A percentile compares a stretch with the other conserved stretches of the same genome.
These are phyloP conservation scores for Poeciliopsis presidionis DNA, from an alignment of 2,797 vertebrate genomes.

Conservation along the genomic window DNA sequence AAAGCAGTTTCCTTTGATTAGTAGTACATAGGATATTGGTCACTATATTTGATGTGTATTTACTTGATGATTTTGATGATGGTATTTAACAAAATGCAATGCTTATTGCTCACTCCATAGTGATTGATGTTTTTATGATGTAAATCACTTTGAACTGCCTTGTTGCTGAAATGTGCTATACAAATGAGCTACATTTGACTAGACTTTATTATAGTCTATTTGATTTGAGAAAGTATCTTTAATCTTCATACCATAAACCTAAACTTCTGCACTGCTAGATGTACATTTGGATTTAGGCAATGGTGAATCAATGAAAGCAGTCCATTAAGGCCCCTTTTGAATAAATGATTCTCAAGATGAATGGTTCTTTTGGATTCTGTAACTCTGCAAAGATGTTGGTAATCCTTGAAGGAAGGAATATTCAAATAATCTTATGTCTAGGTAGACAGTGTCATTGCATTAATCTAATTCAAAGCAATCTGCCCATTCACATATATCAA, in stretches of 20 bases:
- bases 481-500: neutral
- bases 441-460: neutral
- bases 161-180: too few relatives aligned
- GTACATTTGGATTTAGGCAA: neutral
- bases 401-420: neutral
- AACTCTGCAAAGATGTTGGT: neutral
- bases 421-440: neutral
- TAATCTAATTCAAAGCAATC: constrained; percentile 1
- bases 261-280: neutral
- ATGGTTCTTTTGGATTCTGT: neutral
- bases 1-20: too few relatives aligned
- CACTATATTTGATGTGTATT: too few relatives aligned
- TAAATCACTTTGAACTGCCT: too few relatives aligned
- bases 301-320: constrained; percentile 5
- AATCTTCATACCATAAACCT: neutral
- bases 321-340: neutral
- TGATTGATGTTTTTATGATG: too few relatives aligned
- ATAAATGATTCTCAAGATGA: constrained; percentile 6
- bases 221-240: neutral
- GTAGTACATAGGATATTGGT: too few relatives aligned
- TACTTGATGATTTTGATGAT: too few relatives aligned
- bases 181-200: too few relatives aligned
- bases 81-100: too few relatives aligned
- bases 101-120: too few relatives aligned
- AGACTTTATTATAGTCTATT: too few relatives aligned